phyloP scores from a whole-genome alignment of 2,888 invertebrate genomes.

The Peribatodes rhomboidaria region DNA sequence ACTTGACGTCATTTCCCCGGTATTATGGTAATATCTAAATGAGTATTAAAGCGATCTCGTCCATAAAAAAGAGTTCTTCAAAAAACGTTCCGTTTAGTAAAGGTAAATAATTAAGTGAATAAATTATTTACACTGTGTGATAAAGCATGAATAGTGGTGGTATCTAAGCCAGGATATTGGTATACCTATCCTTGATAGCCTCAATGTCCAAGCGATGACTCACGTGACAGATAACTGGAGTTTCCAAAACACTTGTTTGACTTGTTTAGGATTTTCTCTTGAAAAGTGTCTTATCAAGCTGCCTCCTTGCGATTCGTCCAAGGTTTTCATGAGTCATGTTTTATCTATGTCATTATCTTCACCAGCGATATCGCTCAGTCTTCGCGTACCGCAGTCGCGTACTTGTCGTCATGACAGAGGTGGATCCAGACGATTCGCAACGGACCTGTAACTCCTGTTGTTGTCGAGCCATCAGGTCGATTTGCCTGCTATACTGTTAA shows the following conservation, averaged over 20 bases:
- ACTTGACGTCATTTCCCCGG: too few relatives aligned
- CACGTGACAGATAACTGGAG: conserved; percentile 35
- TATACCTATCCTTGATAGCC: neutral
- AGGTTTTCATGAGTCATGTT: conserved; percentile 69
- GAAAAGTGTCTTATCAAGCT: conserved; percentile 52
- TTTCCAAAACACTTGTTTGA: conserved; percentile 42
- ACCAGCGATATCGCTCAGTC: conserved; percentile 59
- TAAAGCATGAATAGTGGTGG: neutral
- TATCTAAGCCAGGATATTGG: neutral
- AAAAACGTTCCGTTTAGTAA: too few relatives aligned
- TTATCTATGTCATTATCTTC: conserved; percentile 74
- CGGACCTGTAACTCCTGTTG: conserved; percentile 48
- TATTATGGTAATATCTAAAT: too few relatives aligned
- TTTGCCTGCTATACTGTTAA: neutral
- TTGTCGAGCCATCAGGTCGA: conserved; percentile 47
- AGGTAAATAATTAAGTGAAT: too few relatives aligned
- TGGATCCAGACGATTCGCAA: conserved; percentile 49
- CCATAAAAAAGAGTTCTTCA: too few relatives aligned
- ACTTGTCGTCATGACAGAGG: conserved; percentile 53
- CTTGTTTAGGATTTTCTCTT: conserved; percentile 48
- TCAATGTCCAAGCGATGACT: conserved; percentile 8
- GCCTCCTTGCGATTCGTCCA: conserved; percentile 50
- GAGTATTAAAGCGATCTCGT: too few relatives aligned
- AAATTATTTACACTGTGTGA: neutral
- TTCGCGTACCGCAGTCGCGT: conserved; percentile 37